These are phyloP conservation scores for Pseudotriccus pelzelni DNA, from an alignment of 2,797 vertebrate genomes.

Conservation along the genomic window DNA sequence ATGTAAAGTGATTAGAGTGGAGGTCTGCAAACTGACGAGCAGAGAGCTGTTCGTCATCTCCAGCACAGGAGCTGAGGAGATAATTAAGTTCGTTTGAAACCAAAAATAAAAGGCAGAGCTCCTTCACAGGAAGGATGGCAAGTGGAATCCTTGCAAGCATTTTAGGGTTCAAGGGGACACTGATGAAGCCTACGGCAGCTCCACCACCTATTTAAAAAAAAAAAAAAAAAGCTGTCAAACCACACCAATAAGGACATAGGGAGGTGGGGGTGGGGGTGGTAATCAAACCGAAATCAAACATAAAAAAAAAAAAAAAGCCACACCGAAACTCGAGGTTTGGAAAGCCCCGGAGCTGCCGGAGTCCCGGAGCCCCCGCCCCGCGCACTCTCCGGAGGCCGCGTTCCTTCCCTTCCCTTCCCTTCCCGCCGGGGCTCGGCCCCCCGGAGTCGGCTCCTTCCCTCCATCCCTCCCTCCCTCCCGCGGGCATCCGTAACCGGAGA, in stretches of 20 bases:
- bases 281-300: neutral
- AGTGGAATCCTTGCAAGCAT: neutral
- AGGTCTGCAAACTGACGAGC: neutral
- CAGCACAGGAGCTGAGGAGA: neutral
- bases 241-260: neutral
- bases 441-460: neutral
- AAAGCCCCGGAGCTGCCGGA: neutral
- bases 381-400: neutral
- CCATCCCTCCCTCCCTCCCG: neutral
- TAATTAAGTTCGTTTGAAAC: neutral
- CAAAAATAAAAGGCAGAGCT: neutral
- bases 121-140: neutral
- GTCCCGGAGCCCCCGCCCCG: neutral
- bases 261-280: too few species aligned
- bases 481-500: constrained; percentile 9
- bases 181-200: neutral
- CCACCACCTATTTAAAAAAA: neutral
- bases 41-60: neutral
- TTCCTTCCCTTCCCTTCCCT: neutral
- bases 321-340: neutral
- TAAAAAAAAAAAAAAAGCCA: neutral
- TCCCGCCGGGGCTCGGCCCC: neutral
- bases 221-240: neutral
- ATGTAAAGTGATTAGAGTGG: neutral
- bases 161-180: neutral